These are phyloP conservation scores for Harpagifer antarcticus DNA, from an alignment of 2,797 vertebrate genomes.

Conservation along the genomic window DNA sequence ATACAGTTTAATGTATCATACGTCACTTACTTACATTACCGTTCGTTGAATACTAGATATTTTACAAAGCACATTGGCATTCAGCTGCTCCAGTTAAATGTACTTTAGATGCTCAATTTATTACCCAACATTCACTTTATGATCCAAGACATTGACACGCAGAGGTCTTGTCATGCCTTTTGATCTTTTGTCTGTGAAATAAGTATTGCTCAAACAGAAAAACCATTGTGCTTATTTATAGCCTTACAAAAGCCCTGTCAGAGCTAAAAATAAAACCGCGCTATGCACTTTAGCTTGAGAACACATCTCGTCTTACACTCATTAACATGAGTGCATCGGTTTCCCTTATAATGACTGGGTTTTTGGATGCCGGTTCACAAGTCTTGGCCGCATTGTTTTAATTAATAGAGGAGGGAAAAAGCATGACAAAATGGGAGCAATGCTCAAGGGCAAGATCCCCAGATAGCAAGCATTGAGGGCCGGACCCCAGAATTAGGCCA, in stretches of 20 bases:
- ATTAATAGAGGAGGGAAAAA: conserved; percentile 42
- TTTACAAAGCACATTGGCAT: conserved; percentile 5
- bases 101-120: conserved; percentile 24
- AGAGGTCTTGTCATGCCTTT: conserved; percentile 10
- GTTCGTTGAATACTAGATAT: conserved; percentile 11
- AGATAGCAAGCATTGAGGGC: conserved; percentile 29
- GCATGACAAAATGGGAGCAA: conserved; percentile 49
- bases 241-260: conserved; percentile 26
- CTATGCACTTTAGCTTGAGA: conserved; percentile 32
- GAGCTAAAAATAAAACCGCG: conserved; percentile 33
- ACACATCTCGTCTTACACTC: conserved; percentile 28
- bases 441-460: conserved; percentile 57
- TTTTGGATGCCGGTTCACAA: conserved; percentile 37
- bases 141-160: conserved; percentile 26
- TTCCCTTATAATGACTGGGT: conserved; percentile 32
- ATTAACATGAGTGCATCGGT: conserved; percentile 43
- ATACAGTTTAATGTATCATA: too few species aligned
- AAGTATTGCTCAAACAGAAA: conserved; percentile 30
- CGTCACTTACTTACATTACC: too few species aligned
- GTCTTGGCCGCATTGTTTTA: conserved; percentile 53
- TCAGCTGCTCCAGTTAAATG: conserved; percentile 17
- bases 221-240: conserved; percentile 34
- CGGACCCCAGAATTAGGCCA: conserved; percentile 72
- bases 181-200: conserved; percentile 29
- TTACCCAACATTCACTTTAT: conserved; percentile 16